Evolutionary conservation across 2,888 invertebrate species (phyloP).

Genomic region (Dasypolia templi): DNA sequence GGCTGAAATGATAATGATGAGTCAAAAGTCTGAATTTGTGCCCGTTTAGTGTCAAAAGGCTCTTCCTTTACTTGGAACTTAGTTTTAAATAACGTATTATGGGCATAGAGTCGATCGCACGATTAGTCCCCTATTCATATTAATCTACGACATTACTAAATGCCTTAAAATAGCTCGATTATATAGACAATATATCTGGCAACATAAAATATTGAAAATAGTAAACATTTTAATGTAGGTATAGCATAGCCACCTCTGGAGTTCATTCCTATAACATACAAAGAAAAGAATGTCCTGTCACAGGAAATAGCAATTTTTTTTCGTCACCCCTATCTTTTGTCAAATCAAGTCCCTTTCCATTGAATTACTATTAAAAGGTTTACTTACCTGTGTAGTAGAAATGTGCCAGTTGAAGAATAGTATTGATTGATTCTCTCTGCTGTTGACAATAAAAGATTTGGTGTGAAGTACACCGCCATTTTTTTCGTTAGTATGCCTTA

Average conservation of each 20-base stretch:
- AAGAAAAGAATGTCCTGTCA: conserved; percentile 46
- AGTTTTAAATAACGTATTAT: no score
- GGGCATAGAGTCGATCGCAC: no score
- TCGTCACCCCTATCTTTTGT: conserved; percentile 53
- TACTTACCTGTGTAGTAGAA: conserved; percentile 39
- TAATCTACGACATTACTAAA: no score
- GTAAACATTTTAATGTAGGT: no score
- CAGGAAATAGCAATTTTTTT: conserved; percentile 63
- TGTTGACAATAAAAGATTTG: conserved; percentile 6
- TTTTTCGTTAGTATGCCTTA: not conserved
- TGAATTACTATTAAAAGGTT: conserved; percentile 20
- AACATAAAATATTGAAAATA: no score
- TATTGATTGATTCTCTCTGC: conserved; percentile 36
- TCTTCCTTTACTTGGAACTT: no score
- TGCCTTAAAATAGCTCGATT: no score
- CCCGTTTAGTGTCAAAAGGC: no score
- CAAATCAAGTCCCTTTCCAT: not conserved
- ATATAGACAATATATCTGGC: no score
- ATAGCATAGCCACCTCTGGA: conserved; percentile 10
- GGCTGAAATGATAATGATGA: no score
- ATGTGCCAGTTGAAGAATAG: conserved; percentile 17
- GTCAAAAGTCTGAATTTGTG: no score
- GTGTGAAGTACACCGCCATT: conserved; percentile 38
- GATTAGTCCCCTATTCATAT: no score
- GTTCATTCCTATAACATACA: not conserved